Conservation (phyloP, 2,797 vertebrate species). For the Morus bassanus region DNA sequence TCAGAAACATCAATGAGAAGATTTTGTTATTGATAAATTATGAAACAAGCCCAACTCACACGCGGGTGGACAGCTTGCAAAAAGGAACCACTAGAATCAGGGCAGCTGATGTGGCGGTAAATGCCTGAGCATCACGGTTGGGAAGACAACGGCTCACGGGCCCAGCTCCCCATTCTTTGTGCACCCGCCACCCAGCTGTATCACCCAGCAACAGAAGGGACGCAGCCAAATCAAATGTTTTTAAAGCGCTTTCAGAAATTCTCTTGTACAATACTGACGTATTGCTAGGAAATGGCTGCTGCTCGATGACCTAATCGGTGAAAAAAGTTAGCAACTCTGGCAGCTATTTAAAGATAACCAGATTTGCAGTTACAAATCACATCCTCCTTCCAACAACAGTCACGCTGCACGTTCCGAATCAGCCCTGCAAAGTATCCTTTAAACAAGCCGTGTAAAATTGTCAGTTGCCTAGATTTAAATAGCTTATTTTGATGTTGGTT, state of each 20-base stretch:
- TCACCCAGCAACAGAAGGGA: not conserved
- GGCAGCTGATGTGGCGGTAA: fast-evolving
- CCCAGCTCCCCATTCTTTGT: not conserved
- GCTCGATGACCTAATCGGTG: not conserved
- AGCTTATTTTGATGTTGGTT: not conserved
- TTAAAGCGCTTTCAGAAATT: not conserved
- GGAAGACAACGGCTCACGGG: fast-evolving
- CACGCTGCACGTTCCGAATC: not conserved
- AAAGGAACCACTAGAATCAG: not conserved
- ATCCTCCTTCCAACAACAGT: not conserved
- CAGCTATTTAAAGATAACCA: not conserved
- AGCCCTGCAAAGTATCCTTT: not conserved
- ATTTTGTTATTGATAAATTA: not conserved
- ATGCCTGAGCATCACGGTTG: not conserved
- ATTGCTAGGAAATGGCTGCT: not conserved
- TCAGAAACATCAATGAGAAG: not conserved
- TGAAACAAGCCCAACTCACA: not conserved
- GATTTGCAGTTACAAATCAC: not conserved
- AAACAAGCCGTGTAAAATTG: not conserved
- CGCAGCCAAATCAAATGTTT: not conserved
- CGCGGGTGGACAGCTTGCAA: no score
- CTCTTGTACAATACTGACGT: not conserved
- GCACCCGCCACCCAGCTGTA: not conserved
- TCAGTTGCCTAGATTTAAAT: not conserved
- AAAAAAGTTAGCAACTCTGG: not conserved